Base-by-base conservation (phyloP, 2,888 invertebrate species). In the Drosophila prolongata region DNA sequence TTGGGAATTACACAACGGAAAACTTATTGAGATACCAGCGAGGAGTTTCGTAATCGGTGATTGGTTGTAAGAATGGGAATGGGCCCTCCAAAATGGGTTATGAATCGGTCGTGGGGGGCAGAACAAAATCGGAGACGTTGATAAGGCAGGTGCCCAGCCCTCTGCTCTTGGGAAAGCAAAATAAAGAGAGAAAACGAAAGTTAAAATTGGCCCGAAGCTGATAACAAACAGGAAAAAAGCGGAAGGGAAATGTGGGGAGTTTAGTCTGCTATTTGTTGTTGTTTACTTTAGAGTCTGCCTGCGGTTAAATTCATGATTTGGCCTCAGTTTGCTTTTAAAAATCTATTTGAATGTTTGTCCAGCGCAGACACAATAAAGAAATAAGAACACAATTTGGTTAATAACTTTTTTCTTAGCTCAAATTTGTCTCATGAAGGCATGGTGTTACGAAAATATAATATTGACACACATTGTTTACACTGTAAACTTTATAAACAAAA, bases 281-380 rank as follows among this genome's bases (percentile, higher is more conserved):
- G 58, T 73, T 57, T 56, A 64, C 47, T 56, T 67, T 74, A 49
- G 19, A 16, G 35, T 57, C 53, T 53, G 58, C 74, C 75, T 53
- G 59, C 43, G 68, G 75, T 34, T 47, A 40, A 50, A 35, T 49
- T 67, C 56, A 67, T 54, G 60, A 70, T 54, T 71, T 54, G 11
- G 8, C 53, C 57, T 44, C 30, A 59, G 58, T 59, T 59, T 57
- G 30, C 58, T 57, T 59, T 42, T 42, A 43, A 42, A 57, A 52
- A 47, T 58, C 44, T 40, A 72, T 72, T 61, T 38, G 14, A 57
- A 50, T 73, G 57, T 73, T 57, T 72, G 56, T 19, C 42, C 49
- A 57, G 52, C 38, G 13, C 16, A 40, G 44, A 34, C 71, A 69
- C 47, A 34, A 34, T 11, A 16, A 34, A 5, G 10, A 35, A 35